Evolutionary conservation across 1,140 invertebrate species (phyloP), one percentile per base, ranked within the genome.

Genomic region (Leptinotarsa defecta): DNA sequence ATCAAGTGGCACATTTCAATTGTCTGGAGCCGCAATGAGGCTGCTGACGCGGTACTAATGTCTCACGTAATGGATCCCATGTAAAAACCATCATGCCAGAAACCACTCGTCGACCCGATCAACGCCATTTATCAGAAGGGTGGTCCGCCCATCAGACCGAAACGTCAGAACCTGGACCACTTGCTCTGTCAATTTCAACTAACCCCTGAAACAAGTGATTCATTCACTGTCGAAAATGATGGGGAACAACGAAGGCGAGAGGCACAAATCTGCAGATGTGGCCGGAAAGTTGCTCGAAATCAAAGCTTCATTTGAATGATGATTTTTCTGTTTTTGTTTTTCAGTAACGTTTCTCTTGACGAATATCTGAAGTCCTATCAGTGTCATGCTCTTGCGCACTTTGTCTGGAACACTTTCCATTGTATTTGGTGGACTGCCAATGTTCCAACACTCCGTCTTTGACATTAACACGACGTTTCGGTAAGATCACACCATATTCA

Each of bases 101-200:
- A 52, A 52, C 68, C 48, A 52, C 68, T 52, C 68, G 13, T 52
- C 43, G 34, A 70, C 48, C 68, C 13, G 68, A 48, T 22, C 34
- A 13, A 20, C 48, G 68, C 68, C 34, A 70, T 70, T 70, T 70
- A 70, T 70, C 68, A 49, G 68, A 19, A 57, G 52, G 68, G 68
- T 48, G 68, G 48, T 20, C 68, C 68, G 68, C 68, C 68, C 68
- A 70, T 49, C n/a, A 15, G 19, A 70, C 68, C 68, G n/a, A 70
- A 57, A 70, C 48, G 68, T 70, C 68, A 70, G 48, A 70, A 70
- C 68, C 68, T 70, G 68, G 68, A 49, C 68, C 48, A 70, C 68
- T 70, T 70, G 49, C 68, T 70, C 22, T 20, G 43, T 52, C 43
- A 24, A 48, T 70, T 52, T 20, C 43, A 13, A 70, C 15, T 52